phyloP scores from a whole-genome alignment of 2,797 vertebrate genomes.

The Potorous gilbertii region DNA sequence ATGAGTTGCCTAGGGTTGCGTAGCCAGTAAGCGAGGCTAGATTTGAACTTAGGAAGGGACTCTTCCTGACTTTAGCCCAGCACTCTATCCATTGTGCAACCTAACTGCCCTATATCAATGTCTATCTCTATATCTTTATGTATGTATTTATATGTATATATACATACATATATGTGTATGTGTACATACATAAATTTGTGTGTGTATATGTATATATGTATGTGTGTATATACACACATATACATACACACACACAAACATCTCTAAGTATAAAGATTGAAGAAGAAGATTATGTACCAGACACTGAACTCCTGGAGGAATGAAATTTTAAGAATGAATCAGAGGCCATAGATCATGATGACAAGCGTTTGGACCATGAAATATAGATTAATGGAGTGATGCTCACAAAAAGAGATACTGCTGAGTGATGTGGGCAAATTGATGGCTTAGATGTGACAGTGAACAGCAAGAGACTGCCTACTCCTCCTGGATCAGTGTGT shows the following conservation, averaged over 20 bases:
- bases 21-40: not conserved
- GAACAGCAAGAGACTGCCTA: not conserved
- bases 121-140: not conserved
- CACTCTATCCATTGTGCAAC: not conserved
- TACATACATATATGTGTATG: not conserved
- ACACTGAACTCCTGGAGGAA: not conserved
- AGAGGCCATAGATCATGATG: not conserved
- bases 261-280: not conserved
- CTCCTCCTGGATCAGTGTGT: not conserved
- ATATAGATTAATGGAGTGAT: not conserved
- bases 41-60: not conserved
- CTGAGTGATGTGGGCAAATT: not conserved
- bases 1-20: not conserved
- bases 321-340: not conserved
- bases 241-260: no score
- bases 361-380: not conserved
- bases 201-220: no score
- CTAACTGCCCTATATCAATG: not conserved
- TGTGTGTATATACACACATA: no score
- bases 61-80: not conserved
- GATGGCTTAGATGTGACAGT: not conserved
- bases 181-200: no score
- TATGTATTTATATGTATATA: not conserved
- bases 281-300: not conserved
- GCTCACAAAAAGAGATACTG: not conserved